Percentiles rank a stretch among this genome's conserved stretches.
phyloP scores from a whole-genome alignment of 2,888 invertebrate genomes.

The Lingula anatina region DNA sequence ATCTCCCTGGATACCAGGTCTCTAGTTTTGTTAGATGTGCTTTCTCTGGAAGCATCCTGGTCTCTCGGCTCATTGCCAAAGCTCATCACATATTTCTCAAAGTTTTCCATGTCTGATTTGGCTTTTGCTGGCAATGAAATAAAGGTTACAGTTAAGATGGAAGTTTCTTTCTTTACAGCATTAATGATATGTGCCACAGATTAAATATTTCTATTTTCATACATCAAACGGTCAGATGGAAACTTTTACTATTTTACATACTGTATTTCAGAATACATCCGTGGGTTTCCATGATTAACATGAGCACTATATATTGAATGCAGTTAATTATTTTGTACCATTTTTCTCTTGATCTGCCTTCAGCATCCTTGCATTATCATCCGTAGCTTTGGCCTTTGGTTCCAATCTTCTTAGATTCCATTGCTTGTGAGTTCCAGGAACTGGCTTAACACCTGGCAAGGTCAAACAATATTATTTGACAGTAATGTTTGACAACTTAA shows the following conservation, averaged over 20 bases:
- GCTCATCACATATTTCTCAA: slow-evolving; percentile 27
- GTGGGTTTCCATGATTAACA: too few species aligned
- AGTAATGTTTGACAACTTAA: not conserved
- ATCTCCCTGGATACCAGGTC: slow-evolving; percentile 18
- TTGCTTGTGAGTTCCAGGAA: slow-evolving; percentile 31
- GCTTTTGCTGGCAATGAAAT: slow-evolving; percentile 26
- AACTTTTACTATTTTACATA: too few species aligned
- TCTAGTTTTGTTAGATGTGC: slow-evolving; percentile 7
- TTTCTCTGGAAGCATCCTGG: slow-evolving; percentile 2
- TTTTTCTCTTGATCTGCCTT: too few species aligned
- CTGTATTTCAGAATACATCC: too few species aligned
- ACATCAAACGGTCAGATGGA: too few species aligned
- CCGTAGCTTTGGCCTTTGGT: slow-evolving; percentile 17
- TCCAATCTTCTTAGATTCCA: slow-evolving; percentile 36
- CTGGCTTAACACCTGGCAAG: slow-evolving; percentile 33
- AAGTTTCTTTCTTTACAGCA: not conserved
- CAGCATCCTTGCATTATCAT: too few species aligned
- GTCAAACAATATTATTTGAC: not conserved
- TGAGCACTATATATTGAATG: too few species aligned
- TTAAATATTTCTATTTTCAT: too few species aligned
- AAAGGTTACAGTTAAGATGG: not conserved
- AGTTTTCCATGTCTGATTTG: slow-evolving; percentile 34
- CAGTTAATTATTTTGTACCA: too few species aligned
- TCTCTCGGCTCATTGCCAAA: slow-evolving; percentile 17
- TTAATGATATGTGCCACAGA: too few species aligned